Evolutionary conservation across 2,113 vertebrate species (phyloP).

Genomic region (Willisornis vidua): DNA sequence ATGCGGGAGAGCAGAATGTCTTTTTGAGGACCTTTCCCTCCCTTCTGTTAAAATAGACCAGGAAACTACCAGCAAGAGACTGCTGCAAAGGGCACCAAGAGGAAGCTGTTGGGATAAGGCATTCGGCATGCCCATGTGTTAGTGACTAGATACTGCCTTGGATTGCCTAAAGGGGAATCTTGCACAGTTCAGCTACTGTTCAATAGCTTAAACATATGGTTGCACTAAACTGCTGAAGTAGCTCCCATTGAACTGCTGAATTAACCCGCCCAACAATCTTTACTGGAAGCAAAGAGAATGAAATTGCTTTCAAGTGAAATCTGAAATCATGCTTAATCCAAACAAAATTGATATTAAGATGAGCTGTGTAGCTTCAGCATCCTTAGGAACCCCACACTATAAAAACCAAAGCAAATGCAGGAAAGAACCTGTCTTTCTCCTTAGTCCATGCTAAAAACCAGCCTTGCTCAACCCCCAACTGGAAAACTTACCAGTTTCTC

Average conservation of each 20-base stretch:
- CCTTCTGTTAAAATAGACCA: neutral
- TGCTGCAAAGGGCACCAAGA: neutral
- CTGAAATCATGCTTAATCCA: neutral
- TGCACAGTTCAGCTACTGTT: neutral
- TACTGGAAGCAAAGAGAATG: neutral
- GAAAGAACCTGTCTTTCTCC: neutral
- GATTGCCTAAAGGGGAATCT: neutral
- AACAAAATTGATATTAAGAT: neutral
- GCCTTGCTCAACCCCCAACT: neutral
- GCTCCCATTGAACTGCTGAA: neutral
- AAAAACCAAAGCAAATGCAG: neutral
- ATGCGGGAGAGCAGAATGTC: neutral
- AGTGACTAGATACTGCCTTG: neutral
- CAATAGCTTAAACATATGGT: neutral
- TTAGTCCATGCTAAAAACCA: neutral
- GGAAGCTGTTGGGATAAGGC: neutral
- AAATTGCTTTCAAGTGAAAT: neutral
- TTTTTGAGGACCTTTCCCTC: neutral
- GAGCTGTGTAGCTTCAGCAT: neutral
- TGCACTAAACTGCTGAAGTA: neutral
- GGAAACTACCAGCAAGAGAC: neutral
- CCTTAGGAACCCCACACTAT: rapidly evolving
- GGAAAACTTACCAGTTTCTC: neutral
- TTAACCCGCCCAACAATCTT: neutral
- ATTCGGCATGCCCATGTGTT: neutral